These are phyloP conservation scores for Drosophila simulans DNA, from an alignment of 1,140 invertebrate species.

Conservation along the genomic window DNA sequence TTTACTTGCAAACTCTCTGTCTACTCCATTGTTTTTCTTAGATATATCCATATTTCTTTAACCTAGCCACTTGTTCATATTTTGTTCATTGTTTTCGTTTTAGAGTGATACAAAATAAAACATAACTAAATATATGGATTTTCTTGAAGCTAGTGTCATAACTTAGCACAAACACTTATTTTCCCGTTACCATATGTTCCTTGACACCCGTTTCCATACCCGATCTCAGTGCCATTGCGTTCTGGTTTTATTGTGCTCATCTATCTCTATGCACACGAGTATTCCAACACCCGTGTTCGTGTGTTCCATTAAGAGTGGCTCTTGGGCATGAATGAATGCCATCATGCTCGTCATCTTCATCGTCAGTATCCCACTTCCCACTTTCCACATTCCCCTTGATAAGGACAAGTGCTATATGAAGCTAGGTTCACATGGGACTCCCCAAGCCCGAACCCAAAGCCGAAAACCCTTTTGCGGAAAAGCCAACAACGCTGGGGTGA, in stretches of 20 bases:
- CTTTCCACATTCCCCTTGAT: constrained; percentile 13
- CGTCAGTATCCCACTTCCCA: constrained; percentile 25
- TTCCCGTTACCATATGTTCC: not conserved
- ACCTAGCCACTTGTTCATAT: too few species aligned
- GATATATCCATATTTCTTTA: too few species aligned
- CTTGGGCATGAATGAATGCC: constrained; percentile 80
- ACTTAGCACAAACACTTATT: too few species aligned
- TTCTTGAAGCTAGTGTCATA: too few species aligned
- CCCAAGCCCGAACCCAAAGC: constrained; percentile 18
- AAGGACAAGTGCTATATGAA: constrained; percentile 59
- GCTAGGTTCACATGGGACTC: constrained; percentile 52
- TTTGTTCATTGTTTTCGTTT: too few species aligned
- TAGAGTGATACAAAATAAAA: too few species aligned
- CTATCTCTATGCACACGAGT: not conserved
- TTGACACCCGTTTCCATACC: too few species aligned
- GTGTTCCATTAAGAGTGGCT: constrained; percentile 72
- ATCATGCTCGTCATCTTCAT: constrained; percentile 57
- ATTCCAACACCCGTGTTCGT: constrained; percentile 16
- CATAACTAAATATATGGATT: too few species aligned
- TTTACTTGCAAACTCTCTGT: too few species aligned
- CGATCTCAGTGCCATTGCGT: too few species aligned
- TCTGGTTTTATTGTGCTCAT: too few species aligned
- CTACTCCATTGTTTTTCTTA: too few species aligned
- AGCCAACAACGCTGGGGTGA: constrained; percentile 53
- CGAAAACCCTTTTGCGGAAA: constrained; percentile 15